Evolutionary conservation across 2,888 invertebrate genomes (phyloP).

Genomic region (Fragum whitleyi): DNA sequence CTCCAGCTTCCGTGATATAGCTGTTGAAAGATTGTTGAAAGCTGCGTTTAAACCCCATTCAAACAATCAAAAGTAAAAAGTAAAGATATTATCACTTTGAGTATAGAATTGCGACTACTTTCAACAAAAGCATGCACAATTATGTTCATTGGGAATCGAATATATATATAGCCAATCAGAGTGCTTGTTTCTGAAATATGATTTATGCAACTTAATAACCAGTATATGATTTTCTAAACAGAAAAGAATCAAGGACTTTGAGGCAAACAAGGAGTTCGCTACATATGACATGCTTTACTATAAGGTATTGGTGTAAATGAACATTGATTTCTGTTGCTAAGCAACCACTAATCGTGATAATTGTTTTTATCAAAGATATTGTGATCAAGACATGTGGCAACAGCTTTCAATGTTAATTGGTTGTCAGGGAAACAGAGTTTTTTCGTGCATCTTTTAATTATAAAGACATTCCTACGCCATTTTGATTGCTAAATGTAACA

Average conservation of each 20-base stretch:
- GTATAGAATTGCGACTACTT: no score
- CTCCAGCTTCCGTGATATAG: no score
- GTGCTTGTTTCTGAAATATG: no score
- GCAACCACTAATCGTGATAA: neutral
- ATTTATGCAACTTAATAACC: no score
- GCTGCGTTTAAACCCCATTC: no score
- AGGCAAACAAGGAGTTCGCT: conserved; percentile 59
- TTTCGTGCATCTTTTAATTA: conserved; percentile 8
- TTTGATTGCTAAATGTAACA: no score
- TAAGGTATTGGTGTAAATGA: conserved; percentile 54
- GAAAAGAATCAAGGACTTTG: conserved; percentile 62
- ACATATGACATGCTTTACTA: conserved; percentile 64
- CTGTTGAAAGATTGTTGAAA: no score
- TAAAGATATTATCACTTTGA: no score
- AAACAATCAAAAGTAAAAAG: no score
- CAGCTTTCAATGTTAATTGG: conserved; percentile 18
- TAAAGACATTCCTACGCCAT: neutral
- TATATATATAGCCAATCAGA: no score
- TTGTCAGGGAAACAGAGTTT: conserved; percentile 50
- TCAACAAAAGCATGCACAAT: no score
- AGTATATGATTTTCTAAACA: conserved; percentile 42
- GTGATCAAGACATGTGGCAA: neutral
- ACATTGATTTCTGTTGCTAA: conserved; percentile 21
- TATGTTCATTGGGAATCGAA: no score
- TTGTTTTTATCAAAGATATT: conserved; percentile 2